These are phyloP conservation scores for Heterocephalus glaber DNA, from an alignment of 2,113 vertebrate species.

Conservation along the genomic window DNA sequence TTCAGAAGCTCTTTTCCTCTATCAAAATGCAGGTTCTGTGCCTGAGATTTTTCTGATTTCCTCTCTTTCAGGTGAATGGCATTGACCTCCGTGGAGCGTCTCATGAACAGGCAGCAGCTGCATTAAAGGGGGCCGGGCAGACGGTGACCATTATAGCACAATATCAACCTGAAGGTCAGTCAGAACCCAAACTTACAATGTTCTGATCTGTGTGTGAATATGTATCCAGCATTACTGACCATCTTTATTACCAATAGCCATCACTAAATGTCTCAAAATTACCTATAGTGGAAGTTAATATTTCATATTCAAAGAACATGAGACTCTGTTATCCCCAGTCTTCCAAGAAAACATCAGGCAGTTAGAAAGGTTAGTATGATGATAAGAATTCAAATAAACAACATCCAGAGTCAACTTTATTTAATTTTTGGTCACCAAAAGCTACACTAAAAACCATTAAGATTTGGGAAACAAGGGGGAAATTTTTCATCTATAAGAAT, in stretches of 20 bases:
- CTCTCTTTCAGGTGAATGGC: slow-evolving; percentile 91
- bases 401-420: background rate
- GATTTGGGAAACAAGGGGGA: background rate
- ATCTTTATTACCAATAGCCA: background rate
- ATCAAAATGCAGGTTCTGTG: background rate
- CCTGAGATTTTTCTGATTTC: slow-evolving; percentile 24
- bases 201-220: background rate
- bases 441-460: slow-evolving; percentile 33
- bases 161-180: slow-evolving; percentile 97
- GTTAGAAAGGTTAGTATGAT: background rate
- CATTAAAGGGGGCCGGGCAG: slow-evolving; percentile 96
- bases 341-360: slow-evolving; percentile 46
- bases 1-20: background rate
- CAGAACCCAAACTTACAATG: background rate
- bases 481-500: slow-evolving; percentile 37
- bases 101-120: slow-evolving; percentile 96
- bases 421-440: slow-evolving; percentile 58
- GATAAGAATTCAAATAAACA: slow-evolving; percentile 30
- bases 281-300: slow-evolving; percentile 19
- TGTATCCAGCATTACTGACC: background rate
- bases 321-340: background rate
- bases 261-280: slow-evolving; percentile 2
- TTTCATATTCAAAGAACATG: background rate
- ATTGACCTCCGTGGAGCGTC: slow-evolving; percentile 96
- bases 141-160: slow-evolving; percentile 96